Percentiles rank a stretch among this genome's conserved stretches.
Evolutionary conservation across 1,140 invertebrate genomes (phyloP).

Genomic region (Lordiphosa clarofinis): DNA sequence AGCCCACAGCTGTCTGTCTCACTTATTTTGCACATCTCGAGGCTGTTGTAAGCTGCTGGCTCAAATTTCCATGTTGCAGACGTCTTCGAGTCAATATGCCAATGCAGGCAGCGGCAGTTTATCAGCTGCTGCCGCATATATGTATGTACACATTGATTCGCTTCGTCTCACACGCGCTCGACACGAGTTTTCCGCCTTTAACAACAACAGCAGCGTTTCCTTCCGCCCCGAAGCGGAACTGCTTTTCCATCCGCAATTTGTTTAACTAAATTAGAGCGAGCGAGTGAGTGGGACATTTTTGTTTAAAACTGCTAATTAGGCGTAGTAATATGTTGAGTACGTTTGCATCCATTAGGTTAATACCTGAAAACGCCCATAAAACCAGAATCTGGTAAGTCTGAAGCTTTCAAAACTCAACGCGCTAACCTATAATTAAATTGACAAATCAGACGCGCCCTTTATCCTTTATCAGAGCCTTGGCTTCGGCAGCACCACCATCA

Average conservation of each 20-base stretch:
- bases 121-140: conserved; percentile 32
- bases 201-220: conserved; percentile 1
- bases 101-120: not conserved
- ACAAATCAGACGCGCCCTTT: conserved; percentile 39
- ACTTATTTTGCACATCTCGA: conserved; percentile 1
- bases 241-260: conserved; percentile 18
- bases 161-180: conserved; percentile 37
- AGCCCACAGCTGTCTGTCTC: conserved; percentile 26
- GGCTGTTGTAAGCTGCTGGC: conserved; percentile 1
- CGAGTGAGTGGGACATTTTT: conserved; percentile 26
- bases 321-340: conserved; percentile 3
- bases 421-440: conserved; percentile 25
- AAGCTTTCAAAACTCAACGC: conserved; percentile 1
- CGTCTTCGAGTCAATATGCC: not conserved
- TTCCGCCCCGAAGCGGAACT: conserved; percentile 41
- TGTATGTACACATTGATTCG: conserved; percentile 25
- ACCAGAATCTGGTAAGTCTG: conserved; percentile 4
- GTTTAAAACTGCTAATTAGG: conserved; percentile 2
- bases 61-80: conserved; percentile 36
- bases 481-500: conserved; percentile 22
- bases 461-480: conserved; percentile 29
- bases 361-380: conserved; percentile 1
- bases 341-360: not conserved
- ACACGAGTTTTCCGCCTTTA: conserved; percentile 35
- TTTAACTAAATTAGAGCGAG: conserved; percentile 36